phyloP scores from a whole-genome alignment of 1,140 invertebrate species.

The Nephotettix cincticeps region DNA sequence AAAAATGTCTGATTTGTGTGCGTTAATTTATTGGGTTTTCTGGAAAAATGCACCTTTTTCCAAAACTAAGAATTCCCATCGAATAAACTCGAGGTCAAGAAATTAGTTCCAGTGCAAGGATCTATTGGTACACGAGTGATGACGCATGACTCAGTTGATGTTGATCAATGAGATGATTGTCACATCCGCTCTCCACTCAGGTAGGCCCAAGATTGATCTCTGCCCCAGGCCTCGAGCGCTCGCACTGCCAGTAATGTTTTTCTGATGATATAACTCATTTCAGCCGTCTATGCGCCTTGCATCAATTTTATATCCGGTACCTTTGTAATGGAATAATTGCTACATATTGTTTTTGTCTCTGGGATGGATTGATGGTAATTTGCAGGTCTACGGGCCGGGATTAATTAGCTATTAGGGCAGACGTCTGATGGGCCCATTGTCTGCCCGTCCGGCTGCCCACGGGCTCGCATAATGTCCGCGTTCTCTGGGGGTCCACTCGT shows the following conservation, averaged over 20 bases:
- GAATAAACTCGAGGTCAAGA: no score
- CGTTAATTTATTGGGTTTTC: no score
- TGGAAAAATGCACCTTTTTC: no score
- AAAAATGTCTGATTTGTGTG: neutral
- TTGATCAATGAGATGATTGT: neutral
- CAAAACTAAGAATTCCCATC: no score
- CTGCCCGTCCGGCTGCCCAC: neutral
- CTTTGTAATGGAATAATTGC: conserved; percentile 25
- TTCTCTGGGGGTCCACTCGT: conserved; percentile 5
- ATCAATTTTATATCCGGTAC: conserved; percentile 24
- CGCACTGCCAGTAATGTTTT: conserved; percentile 4
- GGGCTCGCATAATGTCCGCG: conserved; percentile 10
- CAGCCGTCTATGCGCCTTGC: conserved; percentile 1
- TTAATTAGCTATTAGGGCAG: conserved; percentile 7
- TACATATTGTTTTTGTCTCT: conserved; percentile 24
- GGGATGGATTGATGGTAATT: conserved; percentile 23
- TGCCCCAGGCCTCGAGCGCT: neutral
- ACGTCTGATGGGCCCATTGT: conserved; percentile 16
- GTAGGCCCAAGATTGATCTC: conserved; percentile 11
- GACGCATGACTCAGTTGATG: no score
- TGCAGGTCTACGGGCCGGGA: conserved; percentile 7
- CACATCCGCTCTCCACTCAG: neutral
- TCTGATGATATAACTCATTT: conserved; percentile 26
- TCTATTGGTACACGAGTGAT: no score
- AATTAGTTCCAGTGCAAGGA: no score